Percentiles rank a stretch among this genome's conserved stretches.
phyloP scores from a whole-genome alignment of 2,797 vertebrate genomes.

The Rhabdophis nuchalis region DNA sequence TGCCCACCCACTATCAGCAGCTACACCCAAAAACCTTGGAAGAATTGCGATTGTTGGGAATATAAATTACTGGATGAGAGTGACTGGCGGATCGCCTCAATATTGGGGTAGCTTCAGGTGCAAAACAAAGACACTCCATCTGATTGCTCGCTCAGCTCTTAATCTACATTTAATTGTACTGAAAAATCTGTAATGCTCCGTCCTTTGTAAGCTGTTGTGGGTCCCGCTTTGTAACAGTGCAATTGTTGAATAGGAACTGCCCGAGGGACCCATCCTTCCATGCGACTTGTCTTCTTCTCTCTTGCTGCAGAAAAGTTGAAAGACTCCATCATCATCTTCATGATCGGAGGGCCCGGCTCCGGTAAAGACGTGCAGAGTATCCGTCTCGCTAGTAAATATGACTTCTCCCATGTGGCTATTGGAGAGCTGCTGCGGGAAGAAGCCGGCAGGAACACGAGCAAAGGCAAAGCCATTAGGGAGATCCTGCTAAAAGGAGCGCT shows the following conservation, averaged over 20 bases:
- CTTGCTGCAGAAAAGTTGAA: constrained; percentile 39
- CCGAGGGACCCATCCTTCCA: too few relatives aligned
- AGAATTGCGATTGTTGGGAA: background rate
- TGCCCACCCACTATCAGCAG: background rate
- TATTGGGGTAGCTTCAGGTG: background rate
- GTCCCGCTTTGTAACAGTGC: background rate
- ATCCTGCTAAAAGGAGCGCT: constrained; percentile 44
- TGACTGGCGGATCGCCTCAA: background rate
- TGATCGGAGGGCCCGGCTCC: constrained; percentile 48
- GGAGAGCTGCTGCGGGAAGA: constrained; percentile 52
- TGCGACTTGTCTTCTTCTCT: background rate
- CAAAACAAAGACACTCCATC: background rate
- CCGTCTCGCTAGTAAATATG: constrained; percentile 41
- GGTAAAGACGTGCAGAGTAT: constrained; percentile 49
- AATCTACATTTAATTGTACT: background rate
- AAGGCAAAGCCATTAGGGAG: constrained; percentile 28
- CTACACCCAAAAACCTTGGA: background rate
- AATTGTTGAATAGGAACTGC: background rate
- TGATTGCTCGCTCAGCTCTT: background rate
- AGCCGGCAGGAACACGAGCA: background rate
- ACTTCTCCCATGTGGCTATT: constrained; percentile 48
- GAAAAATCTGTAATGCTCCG: background rate
- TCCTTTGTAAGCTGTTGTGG: background rate
- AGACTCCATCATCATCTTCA: constrained; percentile 44
- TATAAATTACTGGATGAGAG: background rate